Evolutionary conservation across 2,888 invertebrate species (phyloP), one percentile per base, ranked within the genome.

Genomic region (Leptinotarsa rubiginosa): DNA sequence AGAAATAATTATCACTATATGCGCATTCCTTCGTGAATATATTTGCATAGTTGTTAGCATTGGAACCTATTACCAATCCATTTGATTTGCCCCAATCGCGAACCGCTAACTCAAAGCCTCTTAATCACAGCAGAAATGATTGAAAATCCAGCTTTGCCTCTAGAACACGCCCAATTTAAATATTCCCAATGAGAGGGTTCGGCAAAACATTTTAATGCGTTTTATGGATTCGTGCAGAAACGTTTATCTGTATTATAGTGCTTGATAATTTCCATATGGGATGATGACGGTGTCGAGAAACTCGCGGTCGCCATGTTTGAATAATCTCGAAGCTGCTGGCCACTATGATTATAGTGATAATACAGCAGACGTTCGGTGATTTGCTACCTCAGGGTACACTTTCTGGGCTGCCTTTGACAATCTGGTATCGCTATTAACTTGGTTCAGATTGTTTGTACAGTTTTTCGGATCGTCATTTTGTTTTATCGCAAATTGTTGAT

Each of bases 171-270:
- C 86, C 84, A 84, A 84, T 85, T 86, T 85, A 85, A 85, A 85
- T 84, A 84, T 85, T 82, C 81, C 85, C 86, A 84, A 87, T 86
- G 85, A 85, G 83, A 83, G 85, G 84, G 83, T 84, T 83, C 79
- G 78, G 81, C 78, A 79, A 80, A 77, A 75, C 77, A 82, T 86
- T 69, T 86, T 85, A 85, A 85, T 85, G 84, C 84, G 83, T 86
- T 87, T 86, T 86, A 85, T 83, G 84, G 85, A 86, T 87, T 85
- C 87, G 86, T 84, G 85, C 85, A 82, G 81, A 84, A 73, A 82
- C 86, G 85, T 86, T 87, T 87, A 86, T 84, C 85, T 84, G 84
- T 84, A 86, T 87, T 86, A 87, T 86, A 86, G 86, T 86, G 82
- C 84, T 85, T 82, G 80, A 82, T 84, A 85, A 87, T 87, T 86